Percentiles rank a stretch among this genome's conserved stretches.
These are phyloP conservation scores for Alligator sinensis DNA, from an alignment of 2,113 vertebrate genomes.

Conservation along the genomic window DNA sequence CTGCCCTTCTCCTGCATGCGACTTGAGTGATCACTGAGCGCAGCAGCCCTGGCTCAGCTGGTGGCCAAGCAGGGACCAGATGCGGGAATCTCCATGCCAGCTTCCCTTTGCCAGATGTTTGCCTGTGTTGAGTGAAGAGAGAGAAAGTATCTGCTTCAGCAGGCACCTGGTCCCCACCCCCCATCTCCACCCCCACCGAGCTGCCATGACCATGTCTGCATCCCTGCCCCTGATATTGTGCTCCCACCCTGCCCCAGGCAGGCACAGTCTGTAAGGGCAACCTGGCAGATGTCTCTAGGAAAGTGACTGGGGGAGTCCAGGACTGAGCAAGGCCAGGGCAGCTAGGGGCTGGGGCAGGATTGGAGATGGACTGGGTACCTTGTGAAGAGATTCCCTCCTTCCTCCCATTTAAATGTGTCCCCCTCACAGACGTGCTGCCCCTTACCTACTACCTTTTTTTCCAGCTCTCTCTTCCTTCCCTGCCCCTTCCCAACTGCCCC, in stretches of 20 bases:
- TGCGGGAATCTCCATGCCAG: not conserved
- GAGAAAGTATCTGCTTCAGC: not conserved
- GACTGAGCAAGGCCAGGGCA: not conserved
- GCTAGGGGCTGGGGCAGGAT: not conserved
- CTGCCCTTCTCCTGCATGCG: not conserved
- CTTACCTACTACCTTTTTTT: not conserved
- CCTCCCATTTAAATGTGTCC: not conserved
- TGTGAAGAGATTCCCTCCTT: not conserved
- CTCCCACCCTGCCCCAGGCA: not conserved
- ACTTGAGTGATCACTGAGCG: not conserved
- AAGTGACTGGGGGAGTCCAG: too few species aligned
- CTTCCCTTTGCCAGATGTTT: conserved; percentile 23
- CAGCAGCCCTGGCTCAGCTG: not conserved
- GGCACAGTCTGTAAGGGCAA: not conserved
- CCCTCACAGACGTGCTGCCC: not conserved
- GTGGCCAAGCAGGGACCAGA: not conserved
- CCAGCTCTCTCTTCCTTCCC: not conserved
- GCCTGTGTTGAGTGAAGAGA: not conserved
- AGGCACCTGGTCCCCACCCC: too few species aligned
- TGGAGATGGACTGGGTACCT: not conserved
- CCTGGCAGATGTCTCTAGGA: not conserved
- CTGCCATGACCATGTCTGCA: too few species aligned
- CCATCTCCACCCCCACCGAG: too few species aligned
- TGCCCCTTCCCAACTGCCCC: not conserved
- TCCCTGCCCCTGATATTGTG: too few species aligned